A percentile compares a stretch with the other conserved stretches of the same genome.
Evolutionary conservation across 2,888 invertebrate genomes (phyloP).

Genomic region (Carpatolechia fugitivella): DNA sequence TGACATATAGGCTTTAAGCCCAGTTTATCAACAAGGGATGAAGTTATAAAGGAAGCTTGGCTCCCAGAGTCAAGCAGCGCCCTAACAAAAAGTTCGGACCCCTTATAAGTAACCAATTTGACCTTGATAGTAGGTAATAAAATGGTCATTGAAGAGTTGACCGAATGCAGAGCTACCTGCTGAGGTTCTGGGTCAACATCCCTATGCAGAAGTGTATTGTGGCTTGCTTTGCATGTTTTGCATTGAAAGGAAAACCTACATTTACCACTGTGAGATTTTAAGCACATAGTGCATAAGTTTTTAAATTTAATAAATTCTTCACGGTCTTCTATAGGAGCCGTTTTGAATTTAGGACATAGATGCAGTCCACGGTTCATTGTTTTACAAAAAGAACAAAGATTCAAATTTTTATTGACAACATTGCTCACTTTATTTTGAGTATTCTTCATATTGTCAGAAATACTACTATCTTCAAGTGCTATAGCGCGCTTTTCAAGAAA

Average conservation of each 20-base stretch:
- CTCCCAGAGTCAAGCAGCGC: constrained; percentile 11
- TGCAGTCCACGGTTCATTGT: constrained; percentile 7
- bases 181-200: not conserved
- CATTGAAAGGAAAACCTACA: constrained; percentile 8
- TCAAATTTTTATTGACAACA: not conserved
- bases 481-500: constrained; percentile 21
- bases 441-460: not conserved
- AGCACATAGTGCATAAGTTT: constrained; percentile 12
- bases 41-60: constrained; percentile 7
- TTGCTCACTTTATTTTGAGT: constrained; percentile 9
- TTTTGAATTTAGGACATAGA: constrained; percentile 10
- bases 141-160: not conserved
- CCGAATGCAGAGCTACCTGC: not conserved
- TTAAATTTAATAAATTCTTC: not conserved
- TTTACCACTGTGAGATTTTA: constrained; percentile 2
- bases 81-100: not conserved
- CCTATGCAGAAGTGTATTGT: constrained; percentile 14
- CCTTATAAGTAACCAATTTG: not conserved
- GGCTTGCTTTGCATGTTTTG: constrained; percentile 6
- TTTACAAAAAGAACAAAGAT: not conserved
- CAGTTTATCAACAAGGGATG: not conserved
- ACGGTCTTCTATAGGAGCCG: constrained; percentile 10
- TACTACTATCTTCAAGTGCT: constrained; percentile 17
- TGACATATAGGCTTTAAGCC: not conserved
- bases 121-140: constrained; percentile 14